A percentile compares a stretch with the other conserved stretches of the same genome.
Evolutionary conservation across 1,140 invertebrate genomes (phyloP).

Genomic region (Drosophila repletoides): DNA sequence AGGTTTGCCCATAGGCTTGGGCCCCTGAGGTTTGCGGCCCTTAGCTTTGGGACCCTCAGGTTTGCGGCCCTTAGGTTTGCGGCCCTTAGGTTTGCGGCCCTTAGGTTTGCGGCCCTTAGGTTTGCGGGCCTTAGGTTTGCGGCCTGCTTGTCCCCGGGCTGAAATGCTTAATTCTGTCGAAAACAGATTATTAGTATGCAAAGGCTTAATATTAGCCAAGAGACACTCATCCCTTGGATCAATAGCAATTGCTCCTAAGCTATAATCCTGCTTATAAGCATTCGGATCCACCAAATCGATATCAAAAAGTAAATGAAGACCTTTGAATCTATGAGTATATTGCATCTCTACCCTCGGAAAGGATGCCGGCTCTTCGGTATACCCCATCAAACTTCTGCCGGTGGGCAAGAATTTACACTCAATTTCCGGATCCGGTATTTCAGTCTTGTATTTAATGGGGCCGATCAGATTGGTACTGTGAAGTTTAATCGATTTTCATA

Average conservation of each 20-base stretch:
- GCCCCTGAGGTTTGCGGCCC: no score
- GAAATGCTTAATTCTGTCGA: background rate
- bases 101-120: no score
- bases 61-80: no score
- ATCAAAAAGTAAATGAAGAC: slow-evolving; percentile 38
- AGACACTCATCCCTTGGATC: slow-evolving; percentile 25
- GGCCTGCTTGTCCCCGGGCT: slow-evolving; percentile 13
- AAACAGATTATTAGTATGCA: background rate
- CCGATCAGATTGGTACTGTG: slow-evolving; percentile 33
- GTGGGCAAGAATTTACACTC: slow-evolving; percentile 45
- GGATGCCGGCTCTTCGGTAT: slow-evolving; percentile 10
- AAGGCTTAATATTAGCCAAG: slow-evolving; percentile 25
- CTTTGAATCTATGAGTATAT: slow-evolving; percentile 14
- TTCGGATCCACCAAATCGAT: slow-evolving; percentile 36
- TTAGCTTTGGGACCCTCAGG: no score
- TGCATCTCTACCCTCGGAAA: slow-evolving; percentile 19
- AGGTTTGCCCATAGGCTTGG: no score
- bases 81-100: no score
- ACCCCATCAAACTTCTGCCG: slow-evolving; percentile 32
- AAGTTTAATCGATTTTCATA: no score
- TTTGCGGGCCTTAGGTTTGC: no score
- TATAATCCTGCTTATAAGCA: background rate
- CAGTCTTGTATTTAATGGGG: slow-evolving; percentile 24
- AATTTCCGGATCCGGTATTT: slow-evolving; percentile 21
- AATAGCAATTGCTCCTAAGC: slow-evolving; percentile 3